Conservation (phyloP, 2,113 vertebrate species). For the Clarias batrachus region DNA sequence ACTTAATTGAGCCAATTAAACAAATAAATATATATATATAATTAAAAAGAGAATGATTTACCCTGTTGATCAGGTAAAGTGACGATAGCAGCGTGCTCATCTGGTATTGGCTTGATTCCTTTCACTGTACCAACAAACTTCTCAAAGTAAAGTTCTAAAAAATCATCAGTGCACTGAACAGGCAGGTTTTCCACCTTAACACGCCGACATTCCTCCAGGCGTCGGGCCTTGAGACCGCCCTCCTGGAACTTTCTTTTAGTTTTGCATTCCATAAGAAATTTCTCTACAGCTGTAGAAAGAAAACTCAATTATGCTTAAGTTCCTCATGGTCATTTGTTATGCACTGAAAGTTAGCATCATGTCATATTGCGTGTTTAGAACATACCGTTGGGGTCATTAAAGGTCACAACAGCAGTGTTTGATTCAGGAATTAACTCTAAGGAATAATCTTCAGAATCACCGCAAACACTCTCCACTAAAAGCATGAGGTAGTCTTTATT, state of each 20-base stretch:
- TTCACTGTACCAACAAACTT: constrained; percentile 64
- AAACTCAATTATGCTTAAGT: neutral
- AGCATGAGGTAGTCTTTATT: constrained; percentile 63
- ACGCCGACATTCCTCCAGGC: constrained; percentile 71
- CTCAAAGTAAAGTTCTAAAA: constrained; percentile 81
- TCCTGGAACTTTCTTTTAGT: constrained; percentile 56
- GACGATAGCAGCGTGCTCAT: constrained; percentile 79
- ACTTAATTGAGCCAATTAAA: neutral
- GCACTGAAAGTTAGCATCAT: neutral
- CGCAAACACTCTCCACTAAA: constrained; percentile 77
- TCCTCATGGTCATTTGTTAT: neutral
- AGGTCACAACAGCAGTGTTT: constrained; percentile 70
- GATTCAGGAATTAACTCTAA: constrained; percentile 79
- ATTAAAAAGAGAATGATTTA: constrained; percentile 57
- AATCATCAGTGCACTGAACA: constrained; percentile 52
- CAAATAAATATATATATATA: neutral
- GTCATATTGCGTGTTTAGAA: neutral
- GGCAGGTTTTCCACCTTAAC: constrained; percentile 80
- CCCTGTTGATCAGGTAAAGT: constrained; percentile 75
- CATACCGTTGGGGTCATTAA: constrained; percentile 74
- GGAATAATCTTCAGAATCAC: constrained; percentile 67
- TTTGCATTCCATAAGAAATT: constrained; percentile 66
- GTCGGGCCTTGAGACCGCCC: constrained; percentile 62
- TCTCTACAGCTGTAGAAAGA: constrained; percentile 64
- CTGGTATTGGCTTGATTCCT: constrained; percentile 61